Evolutionary conservation across 2,888 invertebrate genomes (phyloP).

Genomic region (Halocaridina rubra): DNA sequence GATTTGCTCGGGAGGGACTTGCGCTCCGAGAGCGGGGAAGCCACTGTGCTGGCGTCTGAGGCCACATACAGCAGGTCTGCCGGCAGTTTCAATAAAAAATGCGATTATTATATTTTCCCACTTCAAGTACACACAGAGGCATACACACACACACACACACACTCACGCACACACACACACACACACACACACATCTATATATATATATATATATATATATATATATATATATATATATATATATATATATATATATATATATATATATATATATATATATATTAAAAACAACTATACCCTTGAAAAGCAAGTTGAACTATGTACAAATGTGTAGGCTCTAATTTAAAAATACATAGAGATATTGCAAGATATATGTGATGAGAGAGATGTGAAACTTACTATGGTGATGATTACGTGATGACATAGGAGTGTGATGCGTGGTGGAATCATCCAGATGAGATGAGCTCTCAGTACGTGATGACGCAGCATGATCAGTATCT

Average conservation of each 20-base stretch:
- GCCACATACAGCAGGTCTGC: constrained; percentile 63
- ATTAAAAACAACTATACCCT: no score
- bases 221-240: no score
- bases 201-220: no score
- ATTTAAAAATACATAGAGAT: no score
- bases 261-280: no score
- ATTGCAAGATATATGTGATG: constrained; percentile 3
- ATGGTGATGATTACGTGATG: constrained; percentile 56
- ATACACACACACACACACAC: no score
- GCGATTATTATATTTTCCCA: not conserved
- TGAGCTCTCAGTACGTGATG: constrained; percentile 60
- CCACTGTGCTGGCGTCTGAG: constrained; percentile 61
- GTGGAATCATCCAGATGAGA: constrained; percentile 55
- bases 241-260: no score
- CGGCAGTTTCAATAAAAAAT: constrained; percentile 12
- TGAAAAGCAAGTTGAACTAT: no score
- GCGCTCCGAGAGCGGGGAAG: constrained; percentile 59
- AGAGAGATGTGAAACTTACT: constrained; percentile 54
- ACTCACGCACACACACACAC: no score
- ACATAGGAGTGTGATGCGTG: constrained; percentile 33
- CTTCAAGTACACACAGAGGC: no score
- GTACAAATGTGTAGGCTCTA: no score
- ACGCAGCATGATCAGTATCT: constrained; percentile 57
- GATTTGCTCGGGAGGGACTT: constrained; percentile 59
- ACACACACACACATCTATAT: no score